Evolutionary conservation across 2,888 invertebrate genomes (phyloP).

Genomic region (Rhorus exstirpatorius): DNA sequence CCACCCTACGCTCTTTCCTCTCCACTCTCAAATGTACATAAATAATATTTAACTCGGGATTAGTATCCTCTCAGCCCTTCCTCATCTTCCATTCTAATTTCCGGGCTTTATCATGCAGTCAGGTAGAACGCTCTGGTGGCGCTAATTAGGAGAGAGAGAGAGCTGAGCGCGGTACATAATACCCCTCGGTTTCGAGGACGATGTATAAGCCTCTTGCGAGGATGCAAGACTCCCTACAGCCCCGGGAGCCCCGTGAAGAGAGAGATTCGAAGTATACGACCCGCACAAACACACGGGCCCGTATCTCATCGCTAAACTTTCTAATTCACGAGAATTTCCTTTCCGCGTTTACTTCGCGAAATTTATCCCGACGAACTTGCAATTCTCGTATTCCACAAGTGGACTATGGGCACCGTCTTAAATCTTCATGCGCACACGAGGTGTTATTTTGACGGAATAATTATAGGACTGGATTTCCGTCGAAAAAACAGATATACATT

Average conservation of each 20-base stretch:
- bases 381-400: neutral
- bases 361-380: conserved; percentile 8
- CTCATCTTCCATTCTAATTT: conserved; percentile 78
- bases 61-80: conserved; percentile 68
- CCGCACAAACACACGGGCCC: conserved; percentile 5
- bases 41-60: conserved; percentile 80
- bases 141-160: conserved; percentile 64
- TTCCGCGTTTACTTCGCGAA: conserved; percentile 10
- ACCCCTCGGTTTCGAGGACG: conserved; percentile 70
- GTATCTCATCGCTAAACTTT: conserved; percentile 57
- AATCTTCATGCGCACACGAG: neutral
- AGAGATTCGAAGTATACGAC: conserved; percentile 25
- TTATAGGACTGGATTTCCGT: neutral
- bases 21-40: conserved; percentile 65
- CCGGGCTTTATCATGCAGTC: conserved; percentile 77
- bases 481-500: neutral
- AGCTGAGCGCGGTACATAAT: conserved; percentile 29
- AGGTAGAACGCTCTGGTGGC: conserved; percentile 39
- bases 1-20: conserved; percentile 7
- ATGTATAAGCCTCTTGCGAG: conserved; percentile 29
- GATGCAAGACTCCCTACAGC: neutral
- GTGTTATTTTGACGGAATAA: neutral
- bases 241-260: neutral
- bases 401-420: neutral
- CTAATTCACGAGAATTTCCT: conserved; percentile 51